These are phyloP conservation scores for Gerris buenoi DNA, from an alignment of 1,140 invertebrate genomes.

Conservation along the genomic window DNA sequence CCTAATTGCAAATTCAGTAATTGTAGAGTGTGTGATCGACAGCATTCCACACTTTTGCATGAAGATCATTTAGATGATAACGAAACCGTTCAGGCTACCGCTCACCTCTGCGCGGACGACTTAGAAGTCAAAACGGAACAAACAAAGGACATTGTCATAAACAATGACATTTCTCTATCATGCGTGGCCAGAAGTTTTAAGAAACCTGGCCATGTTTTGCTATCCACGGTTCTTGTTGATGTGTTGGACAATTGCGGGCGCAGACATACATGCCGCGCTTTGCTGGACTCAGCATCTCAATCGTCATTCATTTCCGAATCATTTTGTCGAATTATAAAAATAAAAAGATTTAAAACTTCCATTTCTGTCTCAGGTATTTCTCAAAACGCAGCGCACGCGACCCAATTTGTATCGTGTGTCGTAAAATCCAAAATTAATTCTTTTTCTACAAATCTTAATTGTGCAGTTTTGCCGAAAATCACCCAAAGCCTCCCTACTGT, in stretches of 20 bases:
- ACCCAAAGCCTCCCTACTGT: background rate
- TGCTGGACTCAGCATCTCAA: background rate
- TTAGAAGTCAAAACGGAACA: too few relatives aligned
- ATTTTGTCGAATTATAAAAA: background rate
- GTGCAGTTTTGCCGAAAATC: background rate
- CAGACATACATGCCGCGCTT: background rate
- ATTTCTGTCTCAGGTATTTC: background rate
- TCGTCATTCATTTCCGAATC: background rate
- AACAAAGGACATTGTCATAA: too few relatives aligned
- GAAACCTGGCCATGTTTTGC: background rate
- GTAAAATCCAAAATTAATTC: background rate
- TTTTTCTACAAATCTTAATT: background rate
- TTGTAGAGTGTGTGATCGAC: too few relatives aligned
- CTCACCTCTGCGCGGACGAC: too few relatives aligned
- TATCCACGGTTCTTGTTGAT: background rate
- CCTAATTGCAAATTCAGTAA: too few relatives aligned
- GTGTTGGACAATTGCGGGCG: background rate
- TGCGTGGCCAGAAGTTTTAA: too few relatives aligned
- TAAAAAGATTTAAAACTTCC: background rate
- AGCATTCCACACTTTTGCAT: too few relatives aligned
- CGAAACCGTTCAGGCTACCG: too few relatives aligned
- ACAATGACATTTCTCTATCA: too few relatives aligned
- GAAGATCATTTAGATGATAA: too few relatives aligned
- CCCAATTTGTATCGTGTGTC: background rate
- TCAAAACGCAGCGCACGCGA: background rate